Conservation (phyloP, 2,888 invertebrate genomes). For the Neria commutata region DNA sequence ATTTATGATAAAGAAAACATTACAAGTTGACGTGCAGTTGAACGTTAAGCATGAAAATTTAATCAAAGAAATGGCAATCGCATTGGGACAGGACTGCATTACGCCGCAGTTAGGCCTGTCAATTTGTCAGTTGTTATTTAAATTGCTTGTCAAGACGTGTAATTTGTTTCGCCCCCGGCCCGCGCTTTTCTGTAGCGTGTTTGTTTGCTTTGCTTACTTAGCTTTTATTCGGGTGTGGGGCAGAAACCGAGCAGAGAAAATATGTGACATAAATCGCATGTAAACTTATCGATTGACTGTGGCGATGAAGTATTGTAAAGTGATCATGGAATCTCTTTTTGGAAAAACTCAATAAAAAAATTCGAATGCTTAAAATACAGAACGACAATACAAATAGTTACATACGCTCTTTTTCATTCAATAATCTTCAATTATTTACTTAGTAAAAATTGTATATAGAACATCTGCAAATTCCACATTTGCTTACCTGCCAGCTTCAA, state of each 20-base stretch:
- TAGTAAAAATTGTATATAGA: too few relatives aligned
- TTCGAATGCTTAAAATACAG: too few relatives aligned
- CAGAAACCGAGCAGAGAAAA: neutral
- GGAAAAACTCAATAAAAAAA: too few relatives aligned
- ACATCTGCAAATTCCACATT: too few relatives aligned
- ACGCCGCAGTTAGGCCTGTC: constrained; percentile 13
- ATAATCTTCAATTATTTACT: too few relatives aligned
- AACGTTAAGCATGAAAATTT: neutral
- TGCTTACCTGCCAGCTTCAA: too few relatives aligned
- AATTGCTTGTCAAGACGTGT: constrained; percentile 8
- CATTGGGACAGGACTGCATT: constrained; percentile 9
- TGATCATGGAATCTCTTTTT: too few relatives aligned
- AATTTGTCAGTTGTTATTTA: constrained; percentile 15
- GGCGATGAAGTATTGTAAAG: too few relatives aligned
- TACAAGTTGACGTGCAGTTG: neutral
- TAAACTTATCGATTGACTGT: too few relatives aligned
- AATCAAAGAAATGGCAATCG: neutral
- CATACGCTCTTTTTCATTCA: too few relatives aligned
- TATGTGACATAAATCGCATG: neutral
- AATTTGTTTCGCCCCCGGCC: too few relatives aligned
- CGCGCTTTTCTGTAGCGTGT: neutral
- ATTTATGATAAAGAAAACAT: neutral
- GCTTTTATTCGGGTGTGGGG: neutral
- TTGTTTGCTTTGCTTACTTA: neutral
- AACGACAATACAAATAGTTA: too few relatives aligned